Percentiles rank a stretch among this genome's conserved stretches.
Evolutionary conservation across 2,113 vertebrate genomes (phyloP).

Genomic region (Pachycephala philippinensis): DNA sequence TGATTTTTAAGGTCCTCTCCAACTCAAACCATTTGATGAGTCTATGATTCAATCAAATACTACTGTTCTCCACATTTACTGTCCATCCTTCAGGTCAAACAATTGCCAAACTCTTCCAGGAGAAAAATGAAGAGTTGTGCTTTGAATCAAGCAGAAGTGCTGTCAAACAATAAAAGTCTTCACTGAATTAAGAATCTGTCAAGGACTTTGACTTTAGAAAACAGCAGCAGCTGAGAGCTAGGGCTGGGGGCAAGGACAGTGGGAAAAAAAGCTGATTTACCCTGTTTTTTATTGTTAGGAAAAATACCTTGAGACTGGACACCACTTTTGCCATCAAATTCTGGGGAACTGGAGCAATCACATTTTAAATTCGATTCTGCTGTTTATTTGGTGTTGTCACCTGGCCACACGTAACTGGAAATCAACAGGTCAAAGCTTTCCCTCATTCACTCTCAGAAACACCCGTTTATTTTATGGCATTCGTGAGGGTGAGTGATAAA

Average conservation of each 20-base stretch:
- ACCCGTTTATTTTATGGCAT: not conserved
- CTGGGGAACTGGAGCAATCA: not conserved
- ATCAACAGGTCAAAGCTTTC: not conserved
- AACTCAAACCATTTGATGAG: not conserved
- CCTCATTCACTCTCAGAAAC: not conserved
- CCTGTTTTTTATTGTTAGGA: rapidly evolving
- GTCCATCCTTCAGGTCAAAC: not conserved
- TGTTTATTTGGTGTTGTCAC: not conserved
- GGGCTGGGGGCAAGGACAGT: no score
- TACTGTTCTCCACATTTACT: not conserved
- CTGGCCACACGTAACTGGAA: not conserved
- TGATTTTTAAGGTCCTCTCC: not conserved
- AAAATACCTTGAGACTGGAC: not conserved
- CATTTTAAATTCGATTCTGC: not conserved
- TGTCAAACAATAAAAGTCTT: not conserved
- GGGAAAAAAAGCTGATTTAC: rapidly evolving
- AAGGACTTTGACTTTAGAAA: not conserved
- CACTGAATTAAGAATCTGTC: not conserved
- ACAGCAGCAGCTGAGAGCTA: not conserved
- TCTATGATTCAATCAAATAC: not conserved
- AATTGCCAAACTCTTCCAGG: no score
- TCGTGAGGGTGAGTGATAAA: not conserved
- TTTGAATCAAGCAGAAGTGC: not conserved
- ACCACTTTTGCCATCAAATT: not conserved
- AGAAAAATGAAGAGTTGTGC: not conserved